Evolutionary conservation across 53 echinoderm and acorn worm species (phyloP), one percentile per base, ranked within the genome.

Genomic region (Zoroaster sp.): DNA sequence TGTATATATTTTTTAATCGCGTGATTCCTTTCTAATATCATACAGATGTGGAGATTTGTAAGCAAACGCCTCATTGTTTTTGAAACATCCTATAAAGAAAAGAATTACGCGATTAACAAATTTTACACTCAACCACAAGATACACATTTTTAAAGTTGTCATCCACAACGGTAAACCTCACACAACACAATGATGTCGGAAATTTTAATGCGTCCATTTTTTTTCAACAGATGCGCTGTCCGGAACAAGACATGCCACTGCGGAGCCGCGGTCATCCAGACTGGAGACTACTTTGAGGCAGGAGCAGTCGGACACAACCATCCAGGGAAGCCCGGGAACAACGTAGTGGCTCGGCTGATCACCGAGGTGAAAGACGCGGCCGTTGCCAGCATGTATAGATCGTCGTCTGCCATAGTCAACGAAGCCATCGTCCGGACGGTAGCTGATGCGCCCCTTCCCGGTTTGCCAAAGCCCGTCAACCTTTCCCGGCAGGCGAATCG

Each of bases 401-500:
- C 49, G 17, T 18, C 75, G 8, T 0, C 49, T 23, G 49, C 75
- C 28, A 75, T 44, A 6, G 37, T 23, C 10, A n/a, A 74, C 28
- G 28, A 41, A 28, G 74, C 11, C 3, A 23, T 23, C 18, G 43
- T 20, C 20, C 41, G 42, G 5, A 42, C 30, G 10, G 41, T 41
- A 6, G n/a, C 40, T 18, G 73, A 71, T 11, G 35, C 37, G 33
- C 71, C 71, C 13, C 39, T 73, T 6, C 82, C 66, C n/a, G 66
- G 11, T 0, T 31, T 81, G 28, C 49, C 47, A 21, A 79, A 89
- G 20, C 79, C 72, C 4, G 66, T 49, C 37, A 70, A 80, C 30
- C 71, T 89, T 4, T 51, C 54, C 17, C 40, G 87, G 3, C 49
- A 73, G 15, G 91, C 87, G 0, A 91, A 87, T 39, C 10, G 71